phyloP scores from a whole-genome alignment of 2,797 vertebrate genomes.

The Spinus olivaceus region DNA sequence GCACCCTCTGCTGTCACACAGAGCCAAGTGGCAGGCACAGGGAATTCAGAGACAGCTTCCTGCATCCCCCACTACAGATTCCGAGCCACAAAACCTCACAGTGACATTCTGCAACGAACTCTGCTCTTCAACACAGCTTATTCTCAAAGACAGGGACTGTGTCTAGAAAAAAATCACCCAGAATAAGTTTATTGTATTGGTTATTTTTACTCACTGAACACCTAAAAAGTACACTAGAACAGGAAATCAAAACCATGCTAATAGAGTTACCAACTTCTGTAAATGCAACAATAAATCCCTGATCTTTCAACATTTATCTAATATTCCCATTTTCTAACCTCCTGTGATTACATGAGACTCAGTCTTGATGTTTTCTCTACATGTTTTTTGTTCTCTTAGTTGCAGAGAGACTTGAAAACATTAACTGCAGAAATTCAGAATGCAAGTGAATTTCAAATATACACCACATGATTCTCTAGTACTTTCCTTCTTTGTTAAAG shows the following conservation, averaged over 20 bases:
- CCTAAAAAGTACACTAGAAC: background rate
- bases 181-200: background rate
- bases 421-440: background rate
- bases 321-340: background rate
- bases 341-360: background rate
- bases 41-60: background rate
- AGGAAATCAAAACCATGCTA: background rate
- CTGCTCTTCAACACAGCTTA: background rate
- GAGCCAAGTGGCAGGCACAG: background rate
- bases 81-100: background rate
- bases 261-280: background rate
- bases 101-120: background rate
- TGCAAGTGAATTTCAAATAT: background rate
- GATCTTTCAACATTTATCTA: background rate
- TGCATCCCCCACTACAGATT: background rate
- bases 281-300: background rate
- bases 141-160: background rate
- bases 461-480: background rate
- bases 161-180: background rate
- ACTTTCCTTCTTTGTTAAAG: background rate
- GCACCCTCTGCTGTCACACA: slow-evolving; percentile 56
- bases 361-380: background rate
- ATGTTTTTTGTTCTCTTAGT: background rate
- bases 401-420: background rate
- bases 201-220: background rate